Base-by-base conservation (phyloP, 1,140 invertebrate genomes). In the Cotesia glomerata region DNA sequence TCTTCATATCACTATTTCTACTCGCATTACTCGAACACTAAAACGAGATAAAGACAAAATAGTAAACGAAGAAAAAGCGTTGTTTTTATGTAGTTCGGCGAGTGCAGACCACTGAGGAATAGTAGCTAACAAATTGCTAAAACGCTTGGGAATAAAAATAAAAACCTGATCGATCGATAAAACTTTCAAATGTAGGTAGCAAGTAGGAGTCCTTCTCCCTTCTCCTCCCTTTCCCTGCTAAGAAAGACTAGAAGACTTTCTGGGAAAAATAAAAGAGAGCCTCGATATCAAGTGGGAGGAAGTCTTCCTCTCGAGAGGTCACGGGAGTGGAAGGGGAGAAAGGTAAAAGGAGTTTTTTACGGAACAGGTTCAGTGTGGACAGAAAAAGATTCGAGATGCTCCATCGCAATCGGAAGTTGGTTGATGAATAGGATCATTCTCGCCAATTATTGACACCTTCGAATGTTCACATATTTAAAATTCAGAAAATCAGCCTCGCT, bases 111-210 rank as follows among this genome's bases (percentile, higher is more conserved):
- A 61, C 11, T 18, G 16, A 61, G 13, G 59, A 62, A 62, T 62
- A 11, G 32, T 13, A 26, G 26, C 1, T 65, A 49, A 65, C 63
- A 65, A 65, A 65, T 65, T 65, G 63, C 63, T 62, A 45, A 65
- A 65, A 45, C 45, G 63, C 16, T 65, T n/a, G 34, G n/a, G 34
- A 64, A 51, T 36, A 65, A 45, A 36, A 35, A 63, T 39, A 65
- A 36, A 45, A 65, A 51, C 0, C 32, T 13, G 36, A 39, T 65
- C 36, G 63, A 65, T 65, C 63, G 63, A 65, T 65, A 65, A 65
- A 65, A 65, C 36, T 65, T 65, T 65, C 63, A 39, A 65, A 65
- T 65, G 63, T 65, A 65, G 63, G 63, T 65, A 14, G 61, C n/a
- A 63, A 63, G 39, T 9, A 39, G 63, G 63, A 9, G 5, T 45